A percentile compares a stretch with the other conserved stretches of the same genome.
Conservation (phyloP, 2,113 vertebrate genomes). For the Neotoma lepida region DNA sequence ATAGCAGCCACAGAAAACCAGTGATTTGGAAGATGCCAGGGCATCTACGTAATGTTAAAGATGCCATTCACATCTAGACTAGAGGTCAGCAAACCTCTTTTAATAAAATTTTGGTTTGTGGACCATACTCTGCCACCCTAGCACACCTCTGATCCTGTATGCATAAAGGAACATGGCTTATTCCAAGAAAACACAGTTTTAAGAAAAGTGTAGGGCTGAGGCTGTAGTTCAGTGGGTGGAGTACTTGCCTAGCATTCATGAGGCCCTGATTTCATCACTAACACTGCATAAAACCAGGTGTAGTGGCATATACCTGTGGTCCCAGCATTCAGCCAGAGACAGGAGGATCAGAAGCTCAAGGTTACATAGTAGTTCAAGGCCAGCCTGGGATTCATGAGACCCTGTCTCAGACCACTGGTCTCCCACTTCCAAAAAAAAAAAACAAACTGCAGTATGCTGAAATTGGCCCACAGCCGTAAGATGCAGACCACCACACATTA, state of each 20-base stretch:
- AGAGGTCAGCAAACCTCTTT: constrained; percentile 39
- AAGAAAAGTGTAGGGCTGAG: neutral
- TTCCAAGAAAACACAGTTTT: neutral
- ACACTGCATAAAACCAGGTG: neutral
- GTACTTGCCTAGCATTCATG: neutral
- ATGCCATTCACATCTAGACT: constrained; percentile 44
- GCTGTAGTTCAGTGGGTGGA: neutral
- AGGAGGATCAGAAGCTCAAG: neutral
- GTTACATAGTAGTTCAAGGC: neutral
- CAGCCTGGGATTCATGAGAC: neutral
- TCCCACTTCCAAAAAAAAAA: neutral
- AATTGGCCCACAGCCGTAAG: constrained; percentile 21
- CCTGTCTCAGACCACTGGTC: neutral
- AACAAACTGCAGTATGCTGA: neutral
- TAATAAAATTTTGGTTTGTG: constrained; percentile 39
- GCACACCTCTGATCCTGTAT: constrained; percentile 41
- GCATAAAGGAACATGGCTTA: neutral
- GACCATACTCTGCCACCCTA: neutral
- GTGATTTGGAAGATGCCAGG: too few relatives aligned
- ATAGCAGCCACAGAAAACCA: neutral
- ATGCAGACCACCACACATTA: constrained; percentile 1
- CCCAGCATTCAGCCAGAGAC: neutral
- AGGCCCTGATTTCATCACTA: neutral
- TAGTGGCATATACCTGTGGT: neutral
- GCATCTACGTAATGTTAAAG: neutral